Evolutionary conservation across 2,113 vertebrate genomes (phyloP), one percentile per base, ranked within the genome.

Genomic region (Hoplias malabaricus): DNA sequence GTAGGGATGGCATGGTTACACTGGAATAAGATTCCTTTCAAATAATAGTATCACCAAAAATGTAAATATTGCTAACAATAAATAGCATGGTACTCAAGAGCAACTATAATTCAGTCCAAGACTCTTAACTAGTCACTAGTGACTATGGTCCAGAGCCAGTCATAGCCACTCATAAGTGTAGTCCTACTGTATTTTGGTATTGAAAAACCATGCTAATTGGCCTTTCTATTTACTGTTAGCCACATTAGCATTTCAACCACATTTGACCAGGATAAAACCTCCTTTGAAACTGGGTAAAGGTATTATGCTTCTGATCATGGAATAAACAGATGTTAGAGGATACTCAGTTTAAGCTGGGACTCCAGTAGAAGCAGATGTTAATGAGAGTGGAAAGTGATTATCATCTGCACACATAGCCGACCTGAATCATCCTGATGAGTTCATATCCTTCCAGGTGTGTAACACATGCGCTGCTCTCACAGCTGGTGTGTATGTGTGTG

Each of bases 391-490:
- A 34, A 63, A 23, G 31, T 4, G 7, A 63, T 63, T 11, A 36
- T 34, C 74, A 76, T 68, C 73, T 67, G 48, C 19, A 25, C 40
- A 21, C n/a, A 23, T 23, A 27, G 73, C 29, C 25, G 72, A 21
- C 62, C 34, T 62, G 23, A 57, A 57, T 68, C 63, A 68, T 42
- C 23, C 10, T 2, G 4, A 43, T 68, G 63, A 76, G 16, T 76
- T 76, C 63, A 68, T 68, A 68, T 76, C 74, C 63, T 12, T 57
- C n/a, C 74, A 76, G 74, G 74, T 76, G 74, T 76, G 36, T 76
- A 68, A 19, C 46, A 66, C 36, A 61, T 54, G 73, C 54, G 73
- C 21, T 7, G 43, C 53, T 23, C 14, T 34, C 4, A 10, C 75
- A 62, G 12, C 33, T 69, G 65, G 16, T 61, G 38, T 69, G 23